Evolutionary conservation across 1,140 invertebrate species (phyloP).

Genomic region (Dreissena polymorpha): DNA sequence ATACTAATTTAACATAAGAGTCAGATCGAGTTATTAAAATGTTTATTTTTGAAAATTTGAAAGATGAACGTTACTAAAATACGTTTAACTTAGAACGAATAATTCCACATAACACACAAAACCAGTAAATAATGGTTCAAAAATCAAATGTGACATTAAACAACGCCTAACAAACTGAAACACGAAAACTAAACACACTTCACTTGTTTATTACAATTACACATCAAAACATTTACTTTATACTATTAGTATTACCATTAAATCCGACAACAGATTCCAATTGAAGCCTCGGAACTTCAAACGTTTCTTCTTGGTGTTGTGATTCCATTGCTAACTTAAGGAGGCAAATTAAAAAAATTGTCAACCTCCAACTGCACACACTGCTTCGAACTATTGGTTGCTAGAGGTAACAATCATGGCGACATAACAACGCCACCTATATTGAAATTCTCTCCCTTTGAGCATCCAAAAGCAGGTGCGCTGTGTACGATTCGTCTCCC

Average conservation of each 20-base stretch:
- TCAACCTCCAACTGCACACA: conserved; percentile 36
- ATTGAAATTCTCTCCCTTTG: conserved; percentile 3
- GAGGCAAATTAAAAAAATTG: not conserved
- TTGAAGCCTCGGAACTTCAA: conserved; percentile 61
- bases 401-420: conserved; percentile 72
- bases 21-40: no score
- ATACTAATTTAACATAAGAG: no score
- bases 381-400: conserved; percentile 65
- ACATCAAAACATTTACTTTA: no score
- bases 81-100: no score
- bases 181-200: not conserved
- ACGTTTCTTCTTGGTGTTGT: conserved; percentile 35
- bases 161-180: not conserved
- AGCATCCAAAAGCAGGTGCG: not conserved
- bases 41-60: no score
- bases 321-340: conserved; percentile 25
- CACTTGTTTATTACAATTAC: not conserved
- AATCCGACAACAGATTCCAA: conserved; percentile 70
- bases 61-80: no score
- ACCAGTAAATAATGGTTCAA: no score
- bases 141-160: not conserved
- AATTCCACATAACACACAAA: no score
- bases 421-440: conserved; percentile 60
- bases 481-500: not conserved
- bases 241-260: conserved; percentile 58